These are phyloP conservation scores for Hydrozoanthus tunicans DNA, from an alignment of 64 coral and sea anemone species.

Conservation along the genomic window DNA sequence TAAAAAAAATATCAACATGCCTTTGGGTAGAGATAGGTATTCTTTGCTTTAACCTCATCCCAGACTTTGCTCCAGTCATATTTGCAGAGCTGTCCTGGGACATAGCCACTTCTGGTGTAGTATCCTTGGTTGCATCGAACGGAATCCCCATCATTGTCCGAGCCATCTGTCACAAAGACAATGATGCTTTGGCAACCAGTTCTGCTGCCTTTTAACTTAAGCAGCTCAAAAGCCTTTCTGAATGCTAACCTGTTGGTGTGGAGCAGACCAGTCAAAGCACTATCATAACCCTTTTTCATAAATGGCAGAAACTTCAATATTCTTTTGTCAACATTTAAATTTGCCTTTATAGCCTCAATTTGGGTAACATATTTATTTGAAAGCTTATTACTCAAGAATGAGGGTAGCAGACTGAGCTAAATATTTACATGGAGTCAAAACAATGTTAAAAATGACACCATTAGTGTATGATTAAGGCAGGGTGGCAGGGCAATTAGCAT, in stretches of 20 bases:
- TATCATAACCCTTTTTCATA: no score
- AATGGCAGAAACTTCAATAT: no score
- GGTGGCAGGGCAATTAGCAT: no score
- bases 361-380: no score
- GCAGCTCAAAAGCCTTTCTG: conserved; percentile 81
- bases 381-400: no score
- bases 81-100: conserved; percentile 88
- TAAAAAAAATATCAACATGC: background rate
- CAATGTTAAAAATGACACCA: no score
- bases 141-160: conserved; percentile 90
- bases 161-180: conserved; percentile 92
- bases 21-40: conserved; percentile 69
- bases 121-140: conserved; percentile 90
- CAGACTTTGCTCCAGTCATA: conserved; percentile 96
- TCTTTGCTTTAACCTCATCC: conserved; percentile 80
- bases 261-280: background rate
- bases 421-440: no score
- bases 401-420: no score
- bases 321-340: no score
- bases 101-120: conserved; percentile 97
- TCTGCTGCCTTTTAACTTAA: conserved; percentile 71
- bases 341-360: no score
- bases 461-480: no score
- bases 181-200: conserved; percentile 98
- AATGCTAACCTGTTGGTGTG: conserved; percentile 76